Evolutionary conservation across 1,140 invertebrate genomes (phyloP), one percentile per base, ranked within the genome.

Genomic region (Oreohelix idahoensis): DNA sequence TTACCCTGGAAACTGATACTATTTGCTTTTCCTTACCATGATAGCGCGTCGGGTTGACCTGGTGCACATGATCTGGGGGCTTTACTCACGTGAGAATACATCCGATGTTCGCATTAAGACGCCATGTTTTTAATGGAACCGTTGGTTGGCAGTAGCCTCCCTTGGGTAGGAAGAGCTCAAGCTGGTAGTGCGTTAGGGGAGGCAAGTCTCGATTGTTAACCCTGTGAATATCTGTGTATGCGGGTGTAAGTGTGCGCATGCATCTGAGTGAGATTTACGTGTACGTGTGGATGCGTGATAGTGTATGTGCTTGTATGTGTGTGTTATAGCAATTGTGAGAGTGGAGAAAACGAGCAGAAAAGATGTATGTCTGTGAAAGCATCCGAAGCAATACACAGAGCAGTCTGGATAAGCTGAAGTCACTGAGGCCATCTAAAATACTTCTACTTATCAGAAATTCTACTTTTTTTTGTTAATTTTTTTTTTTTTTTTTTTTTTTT

Each of bases 251-350:
- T 78, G 17, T 78, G 32, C 53, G 49, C 53, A 36, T 78, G 45
- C 53, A 58, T 78, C n/a, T n/a, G n/a, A n/a, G n/a, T n/a, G n/a
- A 58, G 53, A 36, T 78, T 2, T 78, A 36, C n/a, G 49, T 78
- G 17, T 78, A 49, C 53, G 49, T 78, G 35, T 78, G 45, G 53
- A 58, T 78, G 51, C 29, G 35, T 78, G 51, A 29, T 26, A 42
- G 45, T 49, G 32, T 32, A 32, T 78, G 32, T 78, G 51, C 29
- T 26, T 78, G 53, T 58, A 58, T 58, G 53, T 58, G 20, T 58
- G 53, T 58, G 2, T 58, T 20, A 11, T 45, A 49, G 32, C 32
- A 35, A 10, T 5, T 58, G 53, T 58, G 26, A 2, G 26, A 11
- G 53, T 58, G 53, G 4, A n/a, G n/a, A n/a, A n/a, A n/a, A n/a